Evolutionary conservation across 1,140 invertebrate genomes (phyloP).

Genomic region (Drosophila grimshawi): DNA sequence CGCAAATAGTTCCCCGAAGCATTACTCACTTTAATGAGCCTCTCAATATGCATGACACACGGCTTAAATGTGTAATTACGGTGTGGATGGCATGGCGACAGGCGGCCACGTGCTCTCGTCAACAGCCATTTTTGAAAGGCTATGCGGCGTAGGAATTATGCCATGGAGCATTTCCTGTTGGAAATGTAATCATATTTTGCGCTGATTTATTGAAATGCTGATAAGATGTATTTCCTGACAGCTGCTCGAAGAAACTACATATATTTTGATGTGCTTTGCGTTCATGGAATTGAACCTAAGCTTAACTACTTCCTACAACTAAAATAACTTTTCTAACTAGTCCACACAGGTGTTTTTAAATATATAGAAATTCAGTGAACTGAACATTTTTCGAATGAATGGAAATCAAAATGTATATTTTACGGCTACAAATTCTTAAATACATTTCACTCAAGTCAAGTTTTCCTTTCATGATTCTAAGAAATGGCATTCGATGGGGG

Average conservation of each 20-base stretch:
- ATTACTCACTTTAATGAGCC: constrained; percentile 70
- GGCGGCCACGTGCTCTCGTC: constrained; percentile 60
- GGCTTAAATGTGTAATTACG: constrained; percentile 78
- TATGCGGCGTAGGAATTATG: constrained; percentile 50
- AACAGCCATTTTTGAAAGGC: constrained; percentile 48
- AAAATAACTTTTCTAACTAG: not conserved
- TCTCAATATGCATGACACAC: constrained; percentile 80
- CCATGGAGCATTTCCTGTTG: not conserved
- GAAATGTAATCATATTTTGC: not conserved
- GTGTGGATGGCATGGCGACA: constrained; percentile 36
- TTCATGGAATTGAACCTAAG: too few species aligned
- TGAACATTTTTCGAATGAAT: constrained; percentile 1
- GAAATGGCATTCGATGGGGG: constrained; percentile 38
- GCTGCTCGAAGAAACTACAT: not conserved
- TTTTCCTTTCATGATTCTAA: constrained; percentile 28
- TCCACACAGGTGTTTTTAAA: not conserved
- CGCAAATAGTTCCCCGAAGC: constrained; percentile 37
- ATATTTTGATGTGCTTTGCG: not conserved
- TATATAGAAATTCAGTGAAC: not conserved
- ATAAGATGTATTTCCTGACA: constrained; percentile 4
- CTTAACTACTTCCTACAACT: not conserved
- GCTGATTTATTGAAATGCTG: constrained; percentile 9
- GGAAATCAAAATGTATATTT: constrained; percentile 19
- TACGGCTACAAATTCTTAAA: constrained; percentile 57
- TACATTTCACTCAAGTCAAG: constrained; percentile 57